phyloP scores from a whole-genome alignment of 1,140 invertebrate species.

The Zaprionus nigranus region DNA sequence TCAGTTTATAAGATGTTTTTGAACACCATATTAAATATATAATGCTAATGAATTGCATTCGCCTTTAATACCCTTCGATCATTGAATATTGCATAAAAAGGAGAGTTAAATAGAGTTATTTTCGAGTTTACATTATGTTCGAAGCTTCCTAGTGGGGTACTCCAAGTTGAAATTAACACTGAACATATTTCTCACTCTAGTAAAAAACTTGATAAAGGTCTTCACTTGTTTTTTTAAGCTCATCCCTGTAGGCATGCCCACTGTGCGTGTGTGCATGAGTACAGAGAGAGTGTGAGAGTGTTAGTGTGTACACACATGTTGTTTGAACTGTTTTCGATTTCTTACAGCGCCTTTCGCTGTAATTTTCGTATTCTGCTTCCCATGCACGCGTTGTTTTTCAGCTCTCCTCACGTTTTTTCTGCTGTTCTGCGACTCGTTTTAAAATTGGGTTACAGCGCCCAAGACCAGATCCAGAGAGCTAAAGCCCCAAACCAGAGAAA shows the following conservation, averaged over 20 bases:
- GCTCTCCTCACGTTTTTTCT: slow-evolving; percentile 31
- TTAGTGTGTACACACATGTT: slow-evolving; percentile 46
- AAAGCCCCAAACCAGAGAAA: slow-evolving; percentile 48
- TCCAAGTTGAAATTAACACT: too few species aligned
- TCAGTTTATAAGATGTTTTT: too few species aligned
- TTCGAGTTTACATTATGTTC: too few species aligned
- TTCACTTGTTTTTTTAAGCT: slow-evolving; percentile 1
- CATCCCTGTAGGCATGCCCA: slow-evolving; percentile 6
- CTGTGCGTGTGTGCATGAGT: slow-evolving; percentile 2
- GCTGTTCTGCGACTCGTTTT: slow-evolving; percentile 64
- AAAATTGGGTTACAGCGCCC: slow-evolving; percentile 79
- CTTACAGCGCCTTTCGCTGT: slow-evolving; percentile 69
- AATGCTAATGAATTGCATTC: too few species aligned
- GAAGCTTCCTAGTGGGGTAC: too few species aligned
- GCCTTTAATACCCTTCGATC: too few species aligned
- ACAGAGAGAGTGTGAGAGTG: not conserved
- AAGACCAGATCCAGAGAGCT: slow-evolving; percentile 41
- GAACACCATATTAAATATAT: too few species aligned
- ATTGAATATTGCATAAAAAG: too few species aligned
- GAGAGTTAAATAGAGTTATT: too few species aligned
- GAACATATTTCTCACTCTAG: too few species aligned
- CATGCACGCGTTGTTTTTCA: slow-evolving; percentile 48
- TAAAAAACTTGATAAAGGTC: not conserved
- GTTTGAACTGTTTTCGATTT: slow-evolving; percentile 79
- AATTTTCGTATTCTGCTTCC: slow-evolving; percentile 74